Conservation (phyloP, 2,113 vertebrate genomes). For the Salvelinus alpinus region DNA sequence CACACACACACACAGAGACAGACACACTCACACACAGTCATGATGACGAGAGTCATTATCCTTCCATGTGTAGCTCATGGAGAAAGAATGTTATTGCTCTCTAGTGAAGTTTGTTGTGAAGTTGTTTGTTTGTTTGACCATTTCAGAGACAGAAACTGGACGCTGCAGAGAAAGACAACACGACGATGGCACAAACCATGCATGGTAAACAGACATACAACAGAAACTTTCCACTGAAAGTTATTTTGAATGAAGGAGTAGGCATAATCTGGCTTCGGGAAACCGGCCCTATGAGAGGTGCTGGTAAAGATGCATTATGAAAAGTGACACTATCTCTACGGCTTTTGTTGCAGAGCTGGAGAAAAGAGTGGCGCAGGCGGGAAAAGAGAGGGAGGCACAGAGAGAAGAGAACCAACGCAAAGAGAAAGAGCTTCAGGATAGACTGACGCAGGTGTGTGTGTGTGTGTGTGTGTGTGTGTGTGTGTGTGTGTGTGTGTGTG, state of each 20-base stretch:
- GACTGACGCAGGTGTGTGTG: background rate
- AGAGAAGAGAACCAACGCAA: constrained; percentile 33
- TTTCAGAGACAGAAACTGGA: constrained; percentile 83
- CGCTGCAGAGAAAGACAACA: constrained; percentile 74
- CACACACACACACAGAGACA: too few relatives aligned
- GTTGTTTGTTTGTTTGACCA: constrained; percentile 29
- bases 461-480: background rate
- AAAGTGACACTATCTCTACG: too few relatives aligned
- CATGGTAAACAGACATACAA: constrained; percentile 75
- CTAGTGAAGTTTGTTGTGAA: background rate
- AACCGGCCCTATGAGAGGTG: too few relatives aligned
- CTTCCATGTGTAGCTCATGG: constrained; percentile 42
- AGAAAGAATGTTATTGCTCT: constrained; percentile 6
- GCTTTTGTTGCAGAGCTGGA: constrained; percentile 30
- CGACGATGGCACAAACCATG: constrained; percentile 68
- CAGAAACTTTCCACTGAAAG: background rate
- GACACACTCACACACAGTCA: background rate
- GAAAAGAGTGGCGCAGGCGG: constrained; percentile 20
- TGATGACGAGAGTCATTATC: constrained; percentile 21
- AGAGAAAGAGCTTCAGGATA: background rate
- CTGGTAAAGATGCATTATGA: too few relatives aligned
- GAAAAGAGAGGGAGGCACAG: constrained; percentile 38
- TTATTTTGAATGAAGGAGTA: background rate
- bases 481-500: background rate
- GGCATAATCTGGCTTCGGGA: too few relatives aligned